Conservation (phyloP, 2,113 vertebrate species). For the Psophia crepitans region DNA sequence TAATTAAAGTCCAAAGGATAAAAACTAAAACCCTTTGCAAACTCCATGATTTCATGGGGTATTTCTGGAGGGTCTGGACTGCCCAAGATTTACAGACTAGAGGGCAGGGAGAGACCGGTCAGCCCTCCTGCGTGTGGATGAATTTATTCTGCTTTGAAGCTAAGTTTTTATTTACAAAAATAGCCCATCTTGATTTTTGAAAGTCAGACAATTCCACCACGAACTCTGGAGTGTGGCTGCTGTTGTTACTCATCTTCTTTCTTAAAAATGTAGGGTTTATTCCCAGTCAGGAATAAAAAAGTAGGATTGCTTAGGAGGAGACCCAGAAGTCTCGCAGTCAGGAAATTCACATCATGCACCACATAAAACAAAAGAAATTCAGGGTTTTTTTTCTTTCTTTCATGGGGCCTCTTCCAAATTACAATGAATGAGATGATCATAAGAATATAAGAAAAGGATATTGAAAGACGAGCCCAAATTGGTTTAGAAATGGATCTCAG, state of each 20-base stretch:
- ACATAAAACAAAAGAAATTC: neutral
- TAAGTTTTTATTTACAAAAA: neutral
- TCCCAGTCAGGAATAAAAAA: neutral
- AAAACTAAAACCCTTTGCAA: neutral
- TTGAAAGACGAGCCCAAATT: neutral
- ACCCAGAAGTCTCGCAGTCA: neutral
- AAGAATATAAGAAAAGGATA: neutral
- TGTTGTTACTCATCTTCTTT: neutral
- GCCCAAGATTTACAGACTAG: neutral
- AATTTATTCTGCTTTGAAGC: neutral
- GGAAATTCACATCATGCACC: neutral
- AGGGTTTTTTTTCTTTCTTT: neutral
- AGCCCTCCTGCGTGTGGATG: neutral
- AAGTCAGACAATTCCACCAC: neutral
- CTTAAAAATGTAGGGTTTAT: neutral
- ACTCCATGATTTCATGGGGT: accelerated
- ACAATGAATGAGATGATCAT: constrained; percentile 26
- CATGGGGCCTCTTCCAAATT: neutral
- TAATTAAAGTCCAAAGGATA: neutral
- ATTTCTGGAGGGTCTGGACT: neutral
- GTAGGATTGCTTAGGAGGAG: neutral
- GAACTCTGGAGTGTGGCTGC: neutral
- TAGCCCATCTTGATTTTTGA: neutral
- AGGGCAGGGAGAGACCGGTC: neutral
- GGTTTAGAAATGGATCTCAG: neutral